Percentiles rank a stretch among this genome's conserved stretches.
These are phyloP conservation scores for Climacteris rufus DNA, from an alignment of 2,113 vertebrate genomes.

Conservation along the genomic window DNA sequence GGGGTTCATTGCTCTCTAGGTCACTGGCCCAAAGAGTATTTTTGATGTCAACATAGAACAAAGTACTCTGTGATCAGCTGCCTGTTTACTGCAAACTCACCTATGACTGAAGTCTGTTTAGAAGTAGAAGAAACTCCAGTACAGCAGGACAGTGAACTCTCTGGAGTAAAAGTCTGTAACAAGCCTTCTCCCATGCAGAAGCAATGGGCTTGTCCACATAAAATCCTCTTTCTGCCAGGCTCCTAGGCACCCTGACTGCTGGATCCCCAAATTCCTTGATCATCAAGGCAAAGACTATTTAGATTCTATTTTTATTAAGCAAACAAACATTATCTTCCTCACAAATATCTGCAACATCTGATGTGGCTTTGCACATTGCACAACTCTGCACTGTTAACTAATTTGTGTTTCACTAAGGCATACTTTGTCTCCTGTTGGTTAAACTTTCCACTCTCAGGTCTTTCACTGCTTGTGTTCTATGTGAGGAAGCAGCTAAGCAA, in stretches of 20 bases:
- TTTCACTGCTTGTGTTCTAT: not conserved
- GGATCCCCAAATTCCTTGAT: not conserved
- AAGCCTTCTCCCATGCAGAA: not conserved
- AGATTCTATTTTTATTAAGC: not conserved
- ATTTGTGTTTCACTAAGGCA: not conserved
- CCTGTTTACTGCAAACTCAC: constrained; percentile 26
- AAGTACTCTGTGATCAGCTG: constrained; percentile 28
- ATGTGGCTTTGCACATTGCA: not conserved
- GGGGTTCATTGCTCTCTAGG: not conserved
- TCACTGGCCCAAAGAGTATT: not conserved
- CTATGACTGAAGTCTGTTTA: not conserved
- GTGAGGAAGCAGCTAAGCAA: not conserved
- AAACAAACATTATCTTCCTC: not conserved
- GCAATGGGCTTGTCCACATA: not conserved
- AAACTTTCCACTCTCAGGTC: not conserved
- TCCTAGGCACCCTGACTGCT: not conserved
- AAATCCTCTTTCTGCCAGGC: not conserved
- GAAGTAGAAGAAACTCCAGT: not conserved
- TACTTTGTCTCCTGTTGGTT: not conserved
- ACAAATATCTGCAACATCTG: not conserved
- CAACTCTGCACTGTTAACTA: not conserved
- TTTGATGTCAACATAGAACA: constrained; percentile 41
- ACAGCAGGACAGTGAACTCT: not conserved
- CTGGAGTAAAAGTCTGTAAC: not conserved
- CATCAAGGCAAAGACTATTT: not conserved